Evolutionary conservation across 2,888 invertebrate genomes (phyloP).

Genomic region (Epirrhoe alternata): DNA sequence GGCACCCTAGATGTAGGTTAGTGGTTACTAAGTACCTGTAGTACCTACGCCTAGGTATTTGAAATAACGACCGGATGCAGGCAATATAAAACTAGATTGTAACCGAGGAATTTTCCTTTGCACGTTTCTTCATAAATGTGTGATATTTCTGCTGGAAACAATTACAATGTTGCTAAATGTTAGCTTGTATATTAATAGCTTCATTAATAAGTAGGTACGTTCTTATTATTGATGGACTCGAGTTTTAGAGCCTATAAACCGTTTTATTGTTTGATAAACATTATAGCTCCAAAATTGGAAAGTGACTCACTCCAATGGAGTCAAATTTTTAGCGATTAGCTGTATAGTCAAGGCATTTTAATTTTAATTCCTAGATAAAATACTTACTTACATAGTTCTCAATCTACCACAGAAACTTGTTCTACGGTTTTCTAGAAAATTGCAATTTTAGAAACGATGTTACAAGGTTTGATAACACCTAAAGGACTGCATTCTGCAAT

Average conservation of each 20-base stretch:
- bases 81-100: constrained; percentile 27
- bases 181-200: constrained; percentile 16
- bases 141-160: constrained; percentile 12
- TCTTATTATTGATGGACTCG: constrained; percentile 9
- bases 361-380: too few relatives aligned
- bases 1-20: constrained; percentile 2
- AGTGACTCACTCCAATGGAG: not conserved
- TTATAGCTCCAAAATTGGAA: not conserved
- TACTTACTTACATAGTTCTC: too few relatives aligned
- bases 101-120: constrained; percentile 26
- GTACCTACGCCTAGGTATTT: constrained; percentile 2
- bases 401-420: too few relatives aligned
- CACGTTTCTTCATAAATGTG: constrained; percentile 16
- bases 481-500: too few relatives aligned
- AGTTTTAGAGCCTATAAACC: not conserved
- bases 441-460: too few relatives aligned
- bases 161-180: constrained; percentile 14
- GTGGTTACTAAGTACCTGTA: constrained; percentile 10
- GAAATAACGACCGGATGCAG: constrained; percentile 28
- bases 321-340: too few relatives aligned
- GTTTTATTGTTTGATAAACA: constrained; percentile 3
- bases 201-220: constrained; percentile 7
- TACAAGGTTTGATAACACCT: too few relatives aligned
- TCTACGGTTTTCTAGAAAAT: too few relatives aligned
- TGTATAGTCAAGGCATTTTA: too few relatives aligned